phyloP scores from a whole-genome alignment of 2,113 vertebrate genomes.

The Prionailurus viverrinus region DNA sequence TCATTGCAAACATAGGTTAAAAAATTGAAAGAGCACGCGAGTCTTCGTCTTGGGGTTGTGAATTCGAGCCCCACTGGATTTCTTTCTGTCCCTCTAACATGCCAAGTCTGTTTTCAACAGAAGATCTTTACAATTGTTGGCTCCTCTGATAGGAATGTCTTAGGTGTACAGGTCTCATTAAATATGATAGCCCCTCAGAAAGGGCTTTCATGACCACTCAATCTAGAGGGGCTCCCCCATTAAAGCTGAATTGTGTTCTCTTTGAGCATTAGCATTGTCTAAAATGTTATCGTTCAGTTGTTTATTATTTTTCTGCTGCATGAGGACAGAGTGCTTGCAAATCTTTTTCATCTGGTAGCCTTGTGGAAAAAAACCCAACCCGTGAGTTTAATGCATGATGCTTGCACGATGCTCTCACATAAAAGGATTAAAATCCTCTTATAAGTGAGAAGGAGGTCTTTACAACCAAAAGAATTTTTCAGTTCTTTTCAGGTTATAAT shows the following conservation, averaged over 20 bases:
- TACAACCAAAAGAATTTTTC: background rate
- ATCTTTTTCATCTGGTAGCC: background rate
- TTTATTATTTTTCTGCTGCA: background rate
- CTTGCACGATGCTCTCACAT: background rate
- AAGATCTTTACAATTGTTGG: background rate
- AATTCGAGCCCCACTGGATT: background rate
- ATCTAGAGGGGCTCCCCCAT: background rate
- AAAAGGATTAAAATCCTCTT: background rate
- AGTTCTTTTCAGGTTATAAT: constrained; percentile 41
- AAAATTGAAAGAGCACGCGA: background rate
- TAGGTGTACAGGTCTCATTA: background rate
- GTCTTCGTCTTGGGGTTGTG: background rate
- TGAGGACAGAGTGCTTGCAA: background rate
- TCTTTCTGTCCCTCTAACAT: background rate
- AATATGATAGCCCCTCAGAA: background rate
- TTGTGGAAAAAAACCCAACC: background rate
- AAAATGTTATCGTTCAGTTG: background rate
- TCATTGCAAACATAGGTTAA: background rate
- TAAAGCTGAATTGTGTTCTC: background rate
- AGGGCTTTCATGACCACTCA: background rate
- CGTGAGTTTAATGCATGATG: background rate
- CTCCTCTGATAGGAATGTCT: background rate
- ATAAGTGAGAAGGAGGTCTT: background rate
- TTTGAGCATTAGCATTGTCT: background rate
- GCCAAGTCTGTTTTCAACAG: background rate